Base-by-base conservation (phyloP, 1,140 invertebrate species). In the Pentalonia nigronervosa region DNA sequence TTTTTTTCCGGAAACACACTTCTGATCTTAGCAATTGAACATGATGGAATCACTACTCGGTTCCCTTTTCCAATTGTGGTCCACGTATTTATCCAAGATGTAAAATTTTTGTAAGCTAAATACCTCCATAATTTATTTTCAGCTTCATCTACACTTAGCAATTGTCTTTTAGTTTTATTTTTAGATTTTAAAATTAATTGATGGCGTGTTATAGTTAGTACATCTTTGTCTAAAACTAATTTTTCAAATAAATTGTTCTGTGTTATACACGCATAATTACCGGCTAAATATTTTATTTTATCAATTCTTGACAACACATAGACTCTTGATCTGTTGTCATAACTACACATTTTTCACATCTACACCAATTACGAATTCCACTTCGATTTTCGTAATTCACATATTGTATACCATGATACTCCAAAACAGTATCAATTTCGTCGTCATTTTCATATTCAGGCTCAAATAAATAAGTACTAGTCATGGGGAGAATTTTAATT, bases 401-500 rank as follows among this genome's bases (percentile, higher is more conserved):
- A 81, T 81, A 81, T 34, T 36, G n/a, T 81, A 21, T 36, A 81
- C n/a, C 30, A 76, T 7, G 6, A 76, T 76, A 76, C 25, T 76
- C 67, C n/a, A 76, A 76, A 76, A 76, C 4, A 34, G 67, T 81
- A 81, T 81, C n/a, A 81, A 81, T 20, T 81, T 81, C n/a, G 34
- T 81, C n/a, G 14, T 81, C 76, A 81, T 81, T 36, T 34, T 81
- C 34, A 81, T 36, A 81, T 36, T 81, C 76, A 7, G n/a, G 67
- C 14, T 81, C n/a, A 34, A 81, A 81, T 81, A 81, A 84, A 84
- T 84, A 84, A 84, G 81, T 36, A 84, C 81, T 84, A 84, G 81
- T 84, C 81, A 84, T 84, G 36, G 8, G 45, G 7, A 83, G 36
- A 83, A 45, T 81, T 81, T 81, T 81, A 81, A 81, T 81, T 81